Evolutionary conservation across 1,140 invertebrate species (phyloP).

Genomic region (Aphelinus certus): DNA sequence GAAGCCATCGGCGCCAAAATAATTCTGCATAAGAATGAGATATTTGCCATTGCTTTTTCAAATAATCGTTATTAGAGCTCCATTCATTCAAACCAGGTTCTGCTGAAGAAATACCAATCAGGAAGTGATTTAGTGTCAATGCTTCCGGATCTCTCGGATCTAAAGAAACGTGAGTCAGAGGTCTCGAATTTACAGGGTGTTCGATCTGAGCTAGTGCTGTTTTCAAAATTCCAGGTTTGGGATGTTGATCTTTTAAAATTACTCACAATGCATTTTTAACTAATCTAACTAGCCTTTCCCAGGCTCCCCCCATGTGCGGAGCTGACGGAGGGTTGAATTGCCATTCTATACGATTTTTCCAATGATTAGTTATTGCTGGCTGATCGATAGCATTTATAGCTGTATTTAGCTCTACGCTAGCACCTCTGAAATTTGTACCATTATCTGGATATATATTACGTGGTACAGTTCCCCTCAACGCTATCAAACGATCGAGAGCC

Average conservation of each 20-base stretch:
- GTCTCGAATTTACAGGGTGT: conserved; percentile 37
- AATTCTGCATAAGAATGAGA: conserved; percentile 41
- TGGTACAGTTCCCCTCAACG: conserved; percentile 39
- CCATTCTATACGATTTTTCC: conserved; percentile 4
- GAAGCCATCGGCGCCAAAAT: conserved; percentile 48
- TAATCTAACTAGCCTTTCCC: conserved; percentile 14
- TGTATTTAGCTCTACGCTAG: neutral
- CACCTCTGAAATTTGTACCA: conserved; percentile 46
- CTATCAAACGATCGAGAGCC: conserved; percentile 45
- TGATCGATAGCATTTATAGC: neutral
- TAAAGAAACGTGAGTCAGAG: conserved; percentile 51
- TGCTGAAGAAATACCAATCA: conserved; percentile 33
- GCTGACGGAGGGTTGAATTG: conserved; percentile 26
- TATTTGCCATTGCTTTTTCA: conserved; percentile 31
- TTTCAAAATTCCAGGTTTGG: neutral
- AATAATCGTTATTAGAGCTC: neutral
- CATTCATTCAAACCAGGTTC: neutral
- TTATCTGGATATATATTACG: conserved; percentile 45
- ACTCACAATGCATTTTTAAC: conserved; percentile 10
- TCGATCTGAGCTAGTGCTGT: conserved; percentile 23
- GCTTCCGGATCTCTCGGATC: conserved; percentile 44
- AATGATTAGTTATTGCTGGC: neutral
- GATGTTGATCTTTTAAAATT: neutral
- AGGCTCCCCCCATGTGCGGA: conserved; percentile 30
- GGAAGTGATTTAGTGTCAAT: conserved; percentile 54